Percentiles rank a stretch among this genome's conserved stretches.
Conservation (phyloP, 2,888 invertebrate species). For the Blastobasis adustella region DNA sequence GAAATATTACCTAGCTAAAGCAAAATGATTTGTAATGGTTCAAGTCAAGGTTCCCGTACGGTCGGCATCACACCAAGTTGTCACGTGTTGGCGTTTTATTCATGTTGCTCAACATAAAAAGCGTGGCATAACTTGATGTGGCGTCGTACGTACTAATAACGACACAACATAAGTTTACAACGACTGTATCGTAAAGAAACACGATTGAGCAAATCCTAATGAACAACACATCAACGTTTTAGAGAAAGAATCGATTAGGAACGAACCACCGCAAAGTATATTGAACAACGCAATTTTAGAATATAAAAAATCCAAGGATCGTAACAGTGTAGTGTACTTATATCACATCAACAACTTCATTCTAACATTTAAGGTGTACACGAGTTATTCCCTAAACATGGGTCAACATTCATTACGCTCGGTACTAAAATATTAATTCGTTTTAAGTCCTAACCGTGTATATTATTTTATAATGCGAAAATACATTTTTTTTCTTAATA, state of each 20-base stretch:
- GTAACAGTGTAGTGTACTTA: constrained; percentile 52
- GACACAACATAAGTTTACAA: constrained; percentile 9
- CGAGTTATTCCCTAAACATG: constrained; percentile 49
- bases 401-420: constrained; percentile 61
- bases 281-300: constrained; percentile 50
- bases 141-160: background rate
- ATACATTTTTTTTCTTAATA: constrained; percentile 54
- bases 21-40: background rate
- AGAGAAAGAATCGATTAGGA: constrained; percentile 60
- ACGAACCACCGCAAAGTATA: constrained; percentile 52
- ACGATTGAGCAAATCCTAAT: constrained; percentile 66
- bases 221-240: constrained; percentile 49
- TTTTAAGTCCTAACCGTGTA: constrained; percentile 66
- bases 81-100: too few relatives aligned
- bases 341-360: constrained; percentile 61
- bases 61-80: too few relatives aligned
- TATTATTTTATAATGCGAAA: constrained; percentile 70
- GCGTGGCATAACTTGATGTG: background rate
- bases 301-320: constrained; percentile 43
- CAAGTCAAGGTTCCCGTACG: background rate
- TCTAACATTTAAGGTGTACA: constrained; percentile 61
- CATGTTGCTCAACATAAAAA: too few relatives aligned
- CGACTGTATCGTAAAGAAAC: constrained; percentile 43
- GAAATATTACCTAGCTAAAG: background rate
- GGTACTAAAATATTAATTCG: constrained; percentile 70